Percentiles rank a stretch among this genome's conserved stretches.
These are phyloP conservation scores for Carassius auratus DNA, from an alignment of 2,113 vertebrate species.

Conservation along the genomic window DNA sequence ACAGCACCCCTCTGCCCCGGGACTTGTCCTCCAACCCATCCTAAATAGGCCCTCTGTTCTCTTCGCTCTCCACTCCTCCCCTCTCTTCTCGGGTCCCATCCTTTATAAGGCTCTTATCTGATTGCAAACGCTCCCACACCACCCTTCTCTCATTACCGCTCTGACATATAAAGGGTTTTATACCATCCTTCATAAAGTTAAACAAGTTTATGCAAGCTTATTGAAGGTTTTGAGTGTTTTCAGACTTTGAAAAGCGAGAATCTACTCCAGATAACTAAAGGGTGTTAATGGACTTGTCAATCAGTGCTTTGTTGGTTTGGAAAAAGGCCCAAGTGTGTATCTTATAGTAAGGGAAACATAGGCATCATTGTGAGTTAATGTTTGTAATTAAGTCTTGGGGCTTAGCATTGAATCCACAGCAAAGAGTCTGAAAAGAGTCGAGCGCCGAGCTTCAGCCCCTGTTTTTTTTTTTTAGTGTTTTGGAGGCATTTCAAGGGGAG, in stretches of 20 bases:
- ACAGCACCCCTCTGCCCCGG: constrained; percentile 56
- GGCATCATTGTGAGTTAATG: constrained; percentile 32
- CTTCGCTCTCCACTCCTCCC: neutral
- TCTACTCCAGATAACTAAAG: neutral
- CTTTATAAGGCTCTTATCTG: constrained; percentile 55
- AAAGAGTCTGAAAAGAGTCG: neutral
- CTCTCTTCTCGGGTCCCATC: constrained; percentile 42
- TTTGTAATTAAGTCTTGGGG: neutral
- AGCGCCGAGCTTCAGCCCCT: neutral
- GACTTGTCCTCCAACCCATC: constrained; percentile 62
- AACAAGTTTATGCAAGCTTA: constrained; percentile 25
- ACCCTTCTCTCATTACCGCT: constrained; percentile 46
- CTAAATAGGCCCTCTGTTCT: constrained; percentile 76
- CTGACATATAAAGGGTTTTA: constrained; percentile 20
- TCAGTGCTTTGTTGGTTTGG: constrained; percentile 26
- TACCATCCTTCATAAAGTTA: constrained; percentile 16
- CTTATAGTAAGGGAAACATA: constrained; percentile 15
- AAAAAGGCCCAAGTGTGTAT: constrained; percentile 4
- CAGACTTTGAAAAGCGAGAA: neutral
- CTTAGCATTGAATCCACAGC: neutral
- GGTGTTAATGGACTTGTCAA: constrained; percentile 31
- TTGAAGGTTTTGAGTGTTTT: neutral
- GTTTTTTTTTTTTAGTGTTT: constrained; percentile 20
- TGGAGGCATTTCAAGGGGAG: constrained; percentile 9
- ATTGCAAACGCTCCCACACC: constrained; percentile 37